Conservation (phyloP, 2,797 vertebrate species). For the Sebastes trivittatus region DNA sequence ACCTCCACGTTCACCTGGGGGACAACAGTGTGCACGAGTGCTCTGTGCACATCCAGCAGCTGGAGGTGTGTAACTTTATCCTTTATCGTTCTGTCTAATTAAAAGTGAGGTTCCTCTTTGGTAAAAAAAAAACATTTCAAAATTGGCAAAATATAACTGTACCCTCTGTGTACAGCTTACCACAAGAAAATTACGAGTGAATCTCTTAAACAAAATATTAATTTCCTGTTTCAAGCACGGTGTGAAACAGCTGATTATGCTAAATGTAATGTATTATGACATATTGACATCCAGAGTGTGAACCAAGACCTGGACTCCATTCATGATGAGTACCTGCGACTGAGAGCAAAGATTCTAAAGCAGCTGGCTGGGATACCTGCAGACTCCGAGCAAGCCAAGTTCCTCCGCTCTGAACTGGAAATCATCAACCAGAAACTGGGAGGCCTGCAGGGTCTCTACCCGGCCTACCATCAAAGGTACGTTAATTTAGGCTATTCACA, state of each 20-base stretch:
- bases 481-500: background rate
- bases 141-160: background rate
- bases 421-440: constrained; percentile 90
- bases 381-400: constrained; percentile 90
- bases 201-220: background rate
- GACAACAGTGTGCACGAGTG: constrained; percentile 89
- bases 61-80: constrained; percentile 82
- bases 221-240: background rate
- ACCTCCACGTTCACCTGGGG: constrained; percentile 85
- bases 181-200: background rate
- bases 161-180: background rate
- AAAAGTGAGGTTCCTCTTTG: background rate
- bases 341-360: constrained; percentile 87
- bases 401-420: constrained; percentile 89
- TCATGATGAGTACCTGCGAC: constrained; percentile 87
- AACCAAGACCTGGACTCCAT: constrained; percentile 89
- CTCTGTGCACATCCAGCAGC: constrained; percentile 87
- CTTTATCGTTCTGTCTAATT: background rate
- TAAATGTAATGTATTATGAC: background rate
- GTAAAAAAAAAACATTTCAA: background rate
- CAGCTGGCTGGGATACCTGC: constrained; percentile 82
- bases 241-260: background rate
- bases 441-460: constrained; percentile 89
- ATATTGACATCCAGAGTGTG: constrained; percentile 76
- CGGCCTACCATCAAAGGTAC: constrained; percentile 91